Percentiles rank a stretch among this genome's conserved stretches.
phyloP scores from a whole-genome alignment of 2,113 vertebrate genomes.

The Dipodomys merriami region DNA sequence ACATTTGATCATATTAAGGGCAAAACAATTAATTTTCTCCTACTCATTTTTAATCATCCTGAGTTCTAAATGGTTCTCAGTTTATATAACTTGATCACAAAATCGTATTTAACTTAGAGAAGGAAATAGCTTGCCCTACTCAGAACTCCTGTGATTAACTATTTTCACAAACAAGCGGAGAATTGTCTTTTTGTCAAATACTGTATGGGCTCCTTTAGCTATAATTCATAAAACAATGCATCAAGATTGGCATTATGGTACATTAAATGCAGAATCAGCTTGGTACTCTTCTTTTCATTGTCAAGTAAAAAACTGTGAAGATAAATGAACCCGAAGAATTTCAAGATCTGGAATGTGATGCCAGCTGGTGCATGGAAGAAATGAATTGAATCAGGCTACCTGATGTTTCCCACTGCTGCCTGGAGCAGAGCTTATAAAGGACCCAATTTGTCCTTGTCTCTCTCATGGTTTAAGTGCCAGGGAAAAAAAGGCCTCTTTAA shows the following conservation, averaged over 20 bases:
- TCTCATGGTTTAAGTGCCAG: conserved; percentile 15
- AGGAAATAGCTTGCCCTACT: conserved; percentile 29
- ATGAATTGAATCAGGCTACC: conserved; percentile 70
- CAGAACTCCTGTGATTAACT: conserved; percentile 55
- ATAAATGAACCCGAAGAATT: conserved; percentile 72
- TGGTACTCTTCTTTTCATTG: conserved; percentile 60
- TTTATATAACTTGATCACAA: conserved; percentile 54
- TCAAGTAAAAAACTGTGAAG: conserved; percentile 73
- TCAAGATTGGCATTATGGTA: conserved; percentile 64
- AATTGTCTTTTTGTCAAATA: conserved; percentile 65
- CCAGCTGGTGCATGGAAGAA: conserved; percentile 70
- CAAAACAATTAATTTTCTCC: neutral
- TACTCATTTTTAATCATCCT: conserved; percentile 47
- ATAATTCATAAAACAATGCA: conserved; percentile 74
- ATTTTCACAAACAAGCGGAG: conserved; percentile 60
- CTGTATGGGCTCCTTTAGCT: conserved; percentile 59
- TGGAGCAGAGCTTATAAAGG: conserved; percentile 49
- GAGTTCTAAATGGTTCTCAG: conserved; percentile 49
- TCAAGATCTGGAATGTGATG: conserved; percentile 60
- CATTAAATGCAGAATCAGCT: conserved; percentile 65
- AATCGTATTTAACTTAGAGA: conserved; percentile 57
- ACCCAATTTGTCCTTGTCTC: conserved; percentile 67
- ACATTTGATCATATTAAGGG: neutral
- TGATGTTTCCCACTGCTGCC: conserved; percentile 62
- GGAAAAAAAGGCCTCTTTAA: conserved; percentile 8